Evolutionary conservation across 2,797 vertebrate species (phyloP).

Genomic region (Smutsia temminckii): DNA sequence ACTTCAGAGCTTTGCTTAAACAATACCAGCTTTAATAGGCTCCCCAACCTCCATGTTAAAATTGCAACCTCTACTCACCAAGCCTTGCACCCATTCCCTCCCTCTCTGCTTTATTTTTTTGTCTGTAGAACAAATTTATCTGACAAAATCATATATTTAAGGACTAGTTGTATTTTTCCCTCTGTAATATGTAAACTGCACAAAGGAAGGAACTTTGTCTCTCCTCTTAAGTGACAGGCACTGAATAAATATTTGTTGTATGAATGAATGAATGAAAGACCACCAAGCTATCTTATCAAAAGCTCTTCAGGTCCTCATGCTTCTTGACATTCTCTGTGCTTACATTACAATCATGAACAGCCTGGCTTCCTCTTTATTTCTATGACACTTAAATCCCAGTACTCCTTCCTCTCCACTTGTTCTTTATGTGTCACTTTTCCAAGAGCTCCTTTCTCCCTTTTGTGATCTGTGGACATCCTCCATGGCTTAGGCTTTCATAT

Average conservation of each 20-base stretch:
- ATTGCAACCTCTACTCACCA: neutral
- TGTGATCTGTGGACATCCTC: neutral
- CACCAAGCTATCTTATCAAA: neutral
- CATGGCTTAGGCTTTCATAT: neutral
- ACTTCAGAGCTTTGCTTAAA: constrained; percentile 29
- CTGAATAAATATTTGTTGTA: neutral
- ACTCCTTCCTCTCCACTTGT: neutral
- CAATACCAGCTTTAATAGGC: neutral
- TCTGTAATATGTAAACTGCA: neutral
- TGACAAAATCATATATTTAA: neutral
- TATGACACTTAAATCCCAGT: neutral
- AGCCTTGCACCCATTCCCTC: neutral
- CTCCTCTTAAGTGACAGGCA: neutral
- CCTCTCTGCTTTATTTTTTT: neutral
- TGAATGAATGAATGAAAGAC: constrained; percentile 15
- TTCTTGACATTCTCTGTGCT: neutral
- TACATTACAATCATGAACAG: neutral
- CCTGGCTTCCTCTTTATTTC: neutral
- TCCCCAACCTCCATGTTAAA: neutral
- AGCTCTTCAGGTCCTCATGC: neutral
- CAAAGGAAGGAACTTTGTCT: neutral
- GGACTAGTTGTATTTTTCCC: neutral
- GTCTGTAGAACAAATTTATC: neutral
- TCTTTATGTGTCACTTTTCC: neutral
- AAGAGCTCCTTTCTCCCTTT: neutral